phyloP scores from a whole-genome alignment of 2,888 invertebrate species.

The Athripsodes cinereus region DNA sequence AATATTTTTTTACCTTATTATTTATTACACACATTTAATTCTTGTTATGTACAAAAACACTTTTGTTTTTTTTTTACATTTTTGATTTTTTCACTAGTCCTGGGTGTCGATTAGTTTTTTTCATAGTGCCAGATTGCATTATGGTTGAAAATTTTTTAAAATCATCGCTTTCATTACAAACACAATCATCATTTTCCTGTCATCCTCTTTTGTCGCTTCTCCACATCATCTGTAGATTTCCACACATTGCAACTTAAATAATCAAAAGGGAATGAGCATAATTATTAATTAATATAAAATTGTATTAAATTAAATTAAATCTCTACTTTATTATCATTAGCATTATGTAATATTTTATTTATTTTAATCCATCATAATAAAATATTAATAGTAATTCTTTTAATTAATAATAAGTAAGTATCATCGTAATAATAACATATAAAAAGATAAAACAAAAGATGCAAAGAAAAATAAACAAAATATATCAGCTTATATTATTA shows the following conservation, averaged over 20 bases:
- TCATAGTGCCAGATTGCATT: conserved; percentile 27
- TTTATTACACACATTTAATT: conserved; percentile 13
- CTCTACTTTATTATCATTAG: no score
- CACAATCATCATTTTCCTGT: conserved; percentile 26
- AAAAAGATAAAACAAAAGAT: no score
- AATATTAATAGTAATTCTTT: no score
- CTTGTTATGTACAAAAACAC: conserved; percentile 7
- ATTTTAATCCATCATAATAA: no score
- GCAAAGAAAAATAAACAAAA: no score
- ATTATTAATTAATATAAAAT: conserved; percentile 30
- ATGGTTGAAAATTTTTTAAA: conserved; percentile 22
- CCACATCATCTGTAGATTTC: conserved; percentile 23
- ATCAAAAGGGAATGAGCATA: conserved; percentile 25
- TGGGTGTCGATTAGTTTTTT: conserved; percentile 27
- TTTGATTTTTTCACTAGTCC: conserved; percentile 24
- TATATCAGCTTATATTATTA: no score
- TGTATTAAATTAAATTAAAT: no score
- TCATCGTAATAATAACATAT: no score
- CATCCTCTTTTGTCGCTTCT: conserved; percentile 24
- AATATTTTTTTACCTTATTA: conserved; percentile 13
- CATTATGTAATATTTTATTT: no score
- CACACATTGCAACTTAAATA: conserved; percentile 25
- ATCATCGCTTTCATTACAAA: conserved; percentile 27
- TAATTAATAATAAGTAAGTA: no score
- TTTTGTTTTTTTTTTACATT: conserved; percentile 18